Evolutionary conservation across 2,113 vertebrate species (phyloP), one percentile per base, ranked within the genome.

Genomic region (Oreochromis tanganicae): DNA sequence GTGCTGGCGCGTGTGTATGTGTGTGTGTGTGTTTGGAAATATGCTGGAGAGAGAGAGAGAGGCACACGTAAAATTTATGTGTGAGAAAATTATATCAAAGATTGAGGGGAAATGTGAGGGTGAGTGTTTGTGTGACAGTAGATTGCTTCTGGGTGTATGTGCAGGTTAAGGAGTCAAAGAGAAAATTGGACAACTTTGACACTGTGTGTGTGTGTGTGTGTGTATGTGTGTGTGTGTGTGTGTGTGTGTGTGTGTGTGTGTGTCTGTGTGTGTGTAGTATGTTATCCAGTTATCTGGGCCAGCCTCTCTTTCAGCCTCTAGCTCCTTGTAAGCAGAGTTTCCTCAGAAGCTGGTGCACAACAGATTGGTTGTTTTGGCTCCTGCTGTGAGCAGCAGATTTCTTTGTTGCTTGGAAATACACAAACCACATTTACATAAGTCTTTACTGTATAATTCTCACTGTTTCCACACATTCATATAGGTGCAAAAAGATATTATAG

Each of bases 281-380:
- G 85, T 63, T 85, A 75, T 34, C 84, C 27, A 46, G 43, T 61
- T 29, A 89, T 87, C 50, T 71, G 27, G 81, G 61, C 81, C 61
- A 61, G 63, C 27, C 14, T 83, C 43, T 86, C 81, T 81, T 41
- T 68, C 5, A 14, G 63, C 63, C 19, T 85, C 57, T 3, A 63
- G 81, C 87, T 85, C 82, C 52, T 75, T 68, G 14, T 73, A 43
- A 46, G 41, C 71, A 55, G 75, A 80, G 55, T 85, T 90, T 90
- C 82, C 88, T 82, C 52, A 48, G 50, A 86, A 57, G 78, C 81
- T 80, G 80, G 36, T 57, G 71, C 55, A 57, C 88, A 86, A 61
- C 91, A 94, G 83, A 91, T 88, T 85, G 89, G 54, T 34, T 80
- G 81, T 57, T 85, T 87, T 85, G 89, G 87, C 86, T 89, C 50